Evolutionary conservation across 1,140 invertebrate genomes (phyloP).

Genomic region (Drosophila nikananu): DNA sequence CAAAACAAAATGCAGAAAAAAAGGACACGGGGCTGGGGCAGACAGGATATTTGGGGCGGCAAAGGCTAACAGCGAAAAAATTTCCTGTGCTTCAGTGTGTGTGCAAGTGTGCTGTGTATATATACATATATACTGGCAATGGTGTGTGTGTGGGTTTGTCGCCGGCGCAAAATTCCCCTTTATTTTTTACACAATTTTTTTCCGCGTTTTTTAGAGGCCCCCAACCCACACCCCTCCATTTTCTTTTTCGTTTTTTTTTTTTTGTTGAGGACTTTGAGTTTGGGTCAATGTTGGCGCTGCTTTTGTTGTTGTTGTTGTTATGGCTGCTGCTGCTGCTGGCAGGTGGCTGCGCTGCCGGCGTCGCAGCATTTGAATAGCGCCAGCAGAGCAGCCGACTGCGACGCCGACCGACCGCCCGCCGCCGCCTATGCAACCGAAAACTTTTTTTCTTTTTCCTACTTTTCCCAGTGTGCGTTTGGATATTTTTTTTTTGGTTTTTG

Average conservation of each 20-base stretch:
- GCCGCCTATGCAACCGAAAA: slow-evolving; percentile 77
- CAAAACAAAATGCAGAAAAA: slow-evolving; percentile 77
- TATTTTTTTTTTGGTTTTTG: slow-evolving; percentile 49
- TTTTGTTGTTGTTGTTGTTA: slow-evolving; percentile 14
- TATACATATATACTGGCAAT: slow-evolving; percentile 13
- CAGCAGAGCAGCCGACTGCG: slow-evolving; percentile 53
- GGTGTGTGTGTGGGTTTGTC: slow-evolving; percentile 61
- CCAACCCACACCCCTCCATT: slow-evolving; percentile 26
- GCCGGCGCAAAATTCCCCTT: slow-evolving; percentile 80
- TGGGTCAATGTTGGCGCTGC: slow-evolving; percentile 78
- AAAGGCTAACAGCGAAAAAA: slow-evolving; percentile 80
- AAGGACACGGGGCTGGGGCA: slow-evolving; percentile 18
- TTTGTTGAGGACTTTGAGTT: slow-evolving; percentile 57
- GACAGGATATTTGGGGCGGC: slow-evolving; percentile 68
- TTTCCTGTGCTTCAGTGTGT: slow-evolving; percentile 50
- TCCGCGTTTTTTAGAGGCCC: slow-evolving; percentile 80
- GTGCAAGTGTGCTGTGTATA: slow-evolving; percentile 30
- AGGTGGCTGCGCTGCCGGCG: slow-evolving; percentile 69
- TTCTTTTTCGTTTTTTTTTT: too few relatives aligned
- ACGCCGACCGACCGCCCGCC: slow-evolving; percentile 34
- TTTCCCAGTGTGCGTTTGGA: slow-evolving; percentile 50
- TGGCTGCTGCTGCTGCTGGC: slow-evolving; percentile 61
- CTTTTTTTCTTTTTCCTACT: slow-evolving; percentile 51
- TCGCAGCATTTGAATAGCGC: slow-evolving; percentile 79
- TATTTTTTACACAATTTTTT: slow-evolving; percentile 78